Conservation (phyloP, 2,113 vertebrate species). For the Poecile atricapillus region DNA sequence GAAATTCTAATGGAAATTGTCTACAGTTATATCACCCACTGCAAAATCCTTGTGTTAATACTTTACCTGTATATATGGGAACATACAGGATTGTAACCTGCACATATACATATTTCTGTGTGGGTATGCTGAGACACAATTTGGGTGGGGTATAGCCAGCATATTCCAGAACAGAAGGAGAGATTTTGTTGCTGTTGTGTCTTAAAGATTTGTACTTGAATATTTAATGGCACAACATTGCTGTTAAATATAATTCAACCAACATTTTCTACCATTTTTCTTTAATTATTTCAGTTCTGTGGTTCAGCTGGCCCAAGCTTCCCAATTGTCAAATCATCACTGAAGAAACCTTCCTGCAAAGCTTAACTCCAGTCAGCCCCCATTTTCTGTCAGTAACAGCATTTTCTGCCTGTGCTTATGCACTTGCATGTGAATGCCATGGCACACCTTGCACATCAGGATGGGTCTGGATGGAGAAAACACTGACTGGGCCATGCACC, state of each 20-base stretch:
- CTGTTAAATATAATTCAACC: neutral
- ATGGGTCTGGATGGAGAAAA: neutral
- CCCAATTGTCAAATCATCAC: neutral
- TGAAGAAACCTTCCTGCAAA: neutral
- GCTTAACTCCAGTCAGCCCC: neutral
- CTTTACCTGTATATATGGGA: neutral
- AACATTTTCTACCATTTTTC: neutral
- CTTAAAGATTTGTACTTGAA: neutral
- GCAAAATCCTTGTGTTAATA: neutral
- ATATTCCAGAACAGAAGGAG: neutral
- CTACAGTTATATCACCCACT: neutral
- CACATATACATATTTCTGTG: neutral
- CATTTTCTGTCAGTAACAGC: neutral
- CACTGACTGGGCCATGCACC: neutral
- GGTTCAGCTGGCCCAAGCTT: neutral
- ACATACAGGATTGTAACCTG: neutral
- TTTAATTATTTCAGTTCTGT: neutral
- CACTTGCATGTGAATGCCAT: neutral
- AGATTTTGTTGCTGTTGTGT: neutral
- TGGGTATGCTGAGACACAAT: neutral
- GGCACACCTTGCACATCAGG: neutral
- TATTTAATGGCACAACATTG: neutral
- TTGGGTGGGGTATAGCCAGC: neutral
- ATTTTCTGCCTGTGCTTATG: neutral
- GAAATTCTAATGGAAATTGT: constrained; percentile 27